A percentile compares a stretch with the other conserved stretches of the same genome.
phyloP scores from a whole-genome alignment of 2,888 invertebrate species.

The Mesorhabditis sp. region DNA sequence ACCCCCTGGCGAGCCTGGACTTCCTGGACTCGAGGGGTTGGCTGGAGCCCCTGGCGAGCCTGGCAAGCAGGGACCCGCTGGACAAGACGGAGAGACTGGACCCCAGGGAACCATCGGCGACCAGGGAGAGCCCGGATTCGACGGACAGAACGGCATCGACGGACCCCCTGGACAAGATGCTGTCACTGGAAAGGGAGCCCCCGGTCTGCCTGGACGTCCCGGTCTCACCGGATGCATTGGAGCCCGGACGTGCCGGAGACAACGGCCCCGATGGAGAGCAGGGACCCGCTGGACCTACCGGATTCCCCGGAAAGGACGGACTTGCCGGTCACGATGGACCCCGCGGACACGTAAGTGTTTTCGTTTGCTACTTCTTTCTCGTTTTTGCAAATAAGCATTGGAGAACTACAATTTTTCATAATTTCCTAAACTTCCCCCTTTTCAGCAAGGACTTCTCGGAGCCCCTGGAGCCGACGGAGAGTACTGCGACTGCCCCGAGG shows the following conservation, averaged over 20 bases:
- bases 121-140: slow-evolving; percentile 38
- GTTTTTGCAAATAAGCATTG: no score
- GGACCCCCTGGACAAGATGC: slow-evolving; percentile 25
- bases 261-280: slow-evolving; percentile 33
- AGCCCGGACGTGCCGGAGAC: slow-evolving; percentile 34
- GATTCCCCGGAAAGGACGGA: slow-evolving; percentile 38
- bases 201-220: slow-evolving; percentile 27
- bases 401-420: no score
- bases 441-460: slow-evolving; percentile 24
- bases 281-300: slow-evolving; percentile 35
- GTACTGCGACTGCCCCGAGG: slow-evolving; percentile 5
- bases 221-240: slow-evolving; percentile 33
- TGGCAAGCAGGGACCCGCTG: slow-evolving; percentile 42
- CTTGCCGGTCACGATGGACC: slow-evolving; percentile 29
- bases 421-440: neutral
- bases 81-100: slow-evolving; percentile 44
- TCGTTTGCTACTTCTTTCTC: no score
- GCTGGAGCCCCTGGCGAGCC: slow-evolving; percentile 7
- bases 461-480: slow-evolving; percentile 26
- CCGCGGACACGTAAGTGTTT: slow-evolving; percentile 10
- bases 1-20: neutral
- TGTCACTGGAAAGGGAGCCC: slow-evolving; percentile 11
- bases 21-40: slow-evolving; percentile 12
- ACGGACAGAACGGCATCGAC: slow-evolving; percentile 17
- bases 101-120: slow-evolving; percentile 39